Conservation (phyloP, 1,140 invertebrate species). For the Vollenhovia emeryi region DNA sequence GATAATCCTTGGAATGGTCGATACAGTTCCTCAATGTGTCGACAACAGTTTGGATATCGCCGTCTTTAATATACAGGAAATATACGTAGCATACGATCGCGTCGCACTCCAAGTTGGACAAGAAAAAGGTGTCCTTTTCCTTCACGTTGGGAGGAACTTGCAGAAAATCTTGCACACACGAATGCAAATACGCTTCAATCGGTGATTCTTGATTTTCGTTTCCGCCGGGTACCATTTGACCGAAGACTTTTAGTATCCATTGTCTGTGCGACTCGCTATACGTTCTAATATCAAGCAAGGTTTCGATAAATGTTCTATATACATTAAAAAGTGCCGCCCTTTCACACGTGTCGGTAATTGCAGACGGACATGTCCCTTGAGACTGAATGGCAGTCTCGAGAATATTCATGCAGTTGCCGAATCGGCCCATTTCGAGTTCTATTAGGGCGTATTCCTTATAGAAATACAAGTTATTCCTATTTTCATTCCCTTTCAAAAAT, state of each 20-base stretch:
- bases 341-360: slow-evolving; percentile 72
- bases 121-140: slow-evolving; percentile 80
- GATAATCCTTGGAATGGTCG: slow-evolving; percentile 70
- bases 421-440: slow-evolving; percentile 86
- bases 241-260: slow-evolving; percentile 71
- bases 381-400: slow-evolving; percentile 84
- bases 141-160: slow-evolving; percentile 26
- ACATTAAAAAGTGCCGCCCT: slow-evolving; percentile 81
- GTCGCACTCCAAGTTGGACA: slow-evolving; percentile 85
- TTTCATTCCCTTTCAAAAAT: slow-evolving; percentile 85
- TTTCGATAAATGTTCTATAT: slow-evolving; percentile 84
- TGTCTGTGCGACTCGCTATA: slow-evolving; percentile 66
- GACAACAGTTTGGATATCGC: slow-evolving; percentile 66
- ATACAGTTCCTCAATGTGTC: slow-evolving; percentile 75
- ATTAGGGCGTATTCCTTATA: slow-evolving; percentile 88
- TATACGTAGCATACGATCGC: slow-evolving; percentile 86
- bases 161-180: slow-evolving; percentile 72
- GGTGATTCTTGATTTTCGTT: slow-evolving; percentile 59
- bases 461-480: slow-evolving; percentile 86
- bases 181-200: slow-evolving; percentile 75
- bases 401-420: slow-evolving; percentile 83
- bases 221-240: slow-evolving; percentile 66
- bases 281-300: slow-evolving; percentile 76
- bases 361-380: slow-evolving; percentile 68
- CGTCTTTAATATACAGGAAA: slow-evolving; percentile 82